Conservation (phyloP, 2,113 vertebrate species). For the Ploceus nigricollis region DNA sequence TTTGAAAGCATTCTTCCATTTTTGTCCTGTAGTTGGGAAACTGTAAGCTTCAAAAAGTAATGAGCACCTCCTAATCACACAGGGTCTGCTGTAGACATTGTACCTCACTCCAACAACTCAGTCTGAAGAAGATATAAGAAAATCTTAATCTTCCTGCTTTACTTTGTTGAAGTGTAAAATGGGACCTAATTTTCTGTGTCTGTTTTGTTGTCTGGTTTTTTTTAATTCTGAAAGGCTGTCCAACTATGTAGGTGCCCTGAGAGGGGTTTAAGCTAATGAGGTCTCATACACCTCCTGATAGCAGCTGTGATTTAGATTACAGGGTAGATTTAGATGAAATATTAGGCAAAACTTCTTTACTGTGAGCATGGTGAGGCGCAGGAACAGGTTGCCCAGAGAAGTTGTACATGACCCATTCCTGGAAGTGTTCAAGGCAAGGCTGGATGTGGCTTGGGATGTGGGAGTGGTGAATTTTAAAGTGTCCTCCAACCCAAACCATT, state of each 20-base stretch:
- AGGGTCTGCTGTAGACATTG: neutral
- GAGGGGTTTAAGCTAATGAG: neutral
- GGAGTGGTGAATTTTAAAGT: neutral
- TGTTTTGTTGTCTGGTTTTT: neutral
- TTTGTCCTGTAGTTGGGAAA: neutral
- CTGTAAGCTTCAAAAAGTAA: neutral
- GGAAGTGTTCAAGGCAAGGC: neutral
- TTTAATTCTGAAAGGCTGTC: neutral
- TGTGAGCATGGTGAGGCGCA: neutral
- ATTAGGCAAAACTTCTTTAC: neutral
- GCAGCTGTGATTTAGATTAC: neutral
- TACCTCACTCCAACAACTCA: neutral
- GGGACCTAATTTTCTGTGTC: neutral
- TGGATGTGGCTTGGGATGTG: neutral
- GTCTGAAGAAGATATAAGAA: neutral
- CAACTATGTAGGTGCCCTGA: neutral
- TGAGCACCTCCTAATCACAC: neutral
- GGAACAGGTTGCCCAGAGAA: neutral
- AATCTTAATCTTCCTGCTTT: neutral
- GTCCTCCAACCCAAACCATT: neutral
- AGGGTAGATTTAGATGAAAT: neutral
- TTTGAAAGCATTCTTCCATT: neutral
- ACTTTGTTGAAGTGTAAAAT: neutral
- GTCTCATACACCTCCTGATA: neutral
- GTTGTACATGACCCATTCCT: neutral